Percentiles rank a stretch among this genome's conserved stretches.
Conservation (phyloP, 1,140 invertebrate genomes). For the Acromyrmex charruanus region DNA sequence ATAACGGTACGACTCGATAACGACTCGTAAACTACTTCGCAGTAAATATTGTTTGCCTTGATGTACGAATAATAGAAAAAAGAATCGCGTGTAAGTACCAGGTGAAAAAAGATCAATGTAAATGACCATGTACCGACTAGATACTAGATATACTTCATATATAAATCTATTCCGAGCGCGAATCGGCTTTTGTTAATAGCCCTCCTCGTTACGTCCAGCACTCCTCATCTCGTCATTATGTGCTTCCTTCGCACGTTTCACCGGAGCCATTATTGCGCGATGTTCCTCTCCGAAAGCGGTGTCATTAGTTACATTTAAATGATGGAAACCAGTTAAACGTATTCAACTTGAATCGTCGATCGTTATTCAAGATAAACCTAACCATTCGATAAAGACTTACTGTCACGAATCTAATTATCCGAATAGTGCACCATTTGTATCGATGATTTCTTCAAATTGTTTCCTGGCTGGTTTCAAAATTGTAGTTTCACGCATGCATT, state of each 20-base stretch:
- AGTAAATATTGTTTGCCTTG: background rate
- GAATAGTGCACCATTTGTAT: too few species aligned
- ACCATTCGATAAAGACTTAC: background rate
- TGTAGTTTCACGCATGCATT: too few species aligned
- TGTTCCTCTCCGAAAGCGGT: conserved; percentile 2
- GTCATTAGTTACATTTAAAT: conserved; percentile 66
- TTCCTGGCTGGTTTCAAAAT: too few species aligned
- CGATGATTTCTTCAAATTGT: too few species aligned
- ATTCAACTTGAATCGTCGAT: conserved; percentile 33
- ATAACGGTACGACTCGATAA: conserved; percentile 38
- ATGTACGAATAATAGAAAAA: conserved; percentile 40
- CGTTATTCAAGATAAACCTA: conserved; percentile 34
- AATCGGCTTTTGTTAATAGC: conserved; percentile 32
- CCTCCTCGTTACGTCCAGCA: conserved; percentile 4
- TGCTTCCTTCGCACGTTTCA: conserved; percentile 9
- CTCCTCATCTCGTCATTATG: conserved; percentile 6
- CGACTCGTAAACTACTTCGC: conserved; percentile 28
- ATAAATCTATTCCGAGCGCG: conserved; percentile 43
- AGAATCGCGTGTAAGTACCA: conserved; percentile 6
- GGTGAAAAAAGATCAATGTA: conserved; percentile 57
- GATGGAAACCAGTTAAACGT: conserved; percentile 22
- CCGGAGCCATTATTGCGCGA: conserved; percentile 49
- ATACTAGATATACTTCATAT: background rate
- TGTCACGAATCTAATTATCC: background rate
- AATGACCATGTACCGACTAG: conserved; percentile 18